A percentile compares a stretch with the other conserved stretches of the same genome.
Conservation (phyloP, 2,888 invertebrate genomes). For the Sceliomorpha sp. region DNA sequence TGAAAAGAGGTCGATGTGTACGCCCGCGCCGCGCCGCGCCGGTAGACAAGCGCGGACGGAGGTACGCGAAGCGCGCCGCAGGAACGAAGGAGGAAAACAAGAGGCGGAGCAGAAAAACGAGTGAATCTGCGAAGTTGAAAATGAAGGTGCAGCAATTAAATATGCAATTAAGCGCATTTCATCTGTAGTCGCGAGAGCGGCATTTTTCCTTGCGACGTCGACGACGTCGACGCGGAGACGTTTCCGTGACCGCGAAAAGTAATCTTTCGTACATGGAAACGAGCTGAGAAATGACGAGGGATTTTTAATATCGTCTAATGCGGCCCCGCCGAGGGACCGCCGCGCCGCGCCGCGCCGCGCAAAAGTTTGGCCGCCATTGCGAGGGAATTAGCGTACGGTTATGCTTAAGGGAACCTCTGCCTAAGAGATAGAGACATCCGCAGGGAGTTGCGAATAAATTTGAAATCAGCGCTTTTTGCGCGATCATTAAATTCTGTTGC, state of each 20-base stretch:
- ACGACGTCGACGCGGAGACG: too few relatives aligned
- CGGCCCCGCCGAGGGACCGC: too few relatives aligned
- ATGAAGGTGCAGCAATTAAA: constrained; percentile 27
- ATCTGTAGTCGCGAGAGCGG: constrained; percentile 4
- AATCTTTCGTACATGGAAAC: too few relatives aligned
- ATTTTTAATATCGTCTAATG: too few relatives aligned
- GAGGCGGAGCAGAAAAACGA: constrained; percentile 29
- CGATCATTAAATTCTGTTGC: constrained; percentile 49
- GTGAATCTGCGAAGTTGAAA: constrained; percentile 28
- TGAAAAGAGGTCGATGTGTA: constrained; percentile 53
- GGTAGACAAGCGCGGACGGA: constrained; percentile 29
- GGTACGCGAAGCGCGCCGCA: constrained; percentile 32
- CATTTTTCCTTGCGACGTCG: too few relatives aligned
- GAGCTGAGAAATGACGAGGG: too few relatives aligned
- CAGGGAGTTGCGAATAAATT: constrained; percentile 36
- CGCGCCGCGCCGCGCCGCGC: too few relatives aligned
- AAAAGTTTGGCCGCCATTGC: constrained; percentile 38
- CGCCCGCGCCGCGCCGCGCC: too few relatives aligned
- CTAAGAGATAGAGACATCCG: constrained; percentile 40
- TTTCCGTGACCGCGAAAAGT: too few relatives aligned
- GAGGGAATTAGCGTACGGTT: constrained; percentile 32
- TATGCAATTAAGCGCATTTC: constrained; percentile 23
- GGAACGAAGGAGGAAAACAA: constrained; percentile 28
- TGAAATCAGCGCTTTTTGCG: constrained; percentile 45
- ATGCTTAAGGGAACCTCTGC: constrained; percentile 21